Base-by-base conservation (phyloP, 1,140 invertebrate genomes). In the Phymastichus coffea region DNA sequence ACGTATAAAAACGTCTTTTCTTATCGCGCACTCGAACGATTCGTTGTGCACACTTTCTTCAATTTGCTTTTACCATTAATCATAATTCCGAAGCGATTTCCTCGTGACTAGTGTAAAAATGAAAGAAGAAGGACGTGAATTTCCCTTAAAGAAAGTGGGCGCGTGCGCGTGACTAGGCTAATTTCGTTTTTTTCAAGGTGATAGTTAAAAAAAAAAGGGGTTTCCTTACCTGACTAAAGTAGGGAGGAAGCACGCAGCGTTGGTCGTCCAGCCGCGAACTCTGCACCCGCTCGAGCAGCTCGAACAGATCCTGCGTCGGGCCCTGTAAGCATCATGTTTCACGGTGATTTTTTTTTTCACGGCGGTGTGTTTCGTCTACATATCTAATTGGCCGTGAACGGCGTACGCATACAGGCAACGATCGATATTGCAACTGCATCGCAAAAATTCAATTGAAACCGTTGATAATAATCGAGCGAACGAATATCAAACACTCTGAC, bases 251-350 rank as follows among this genome's bases (percentile, higher is more conserved):
- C 57, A 92, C 91, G 76, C 94, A 96, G 77, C 95, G 86, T 81
- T 97, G 95, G 81, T 97, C 94, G 72, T 97, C 94, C 69, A 97
- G 80, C 41, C 95, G 84, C 55, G 91, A 93, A 82, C 92, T 91
- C 81, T 97, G 94, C 53, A 95, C 90, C 74, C 89, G 84, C 75
- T 96, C 93, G 63, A 97, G 81, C 59, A 97, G 80, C 75, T 95
- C 93, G 76, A 97, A 94, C 35, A 93, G 82, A 80, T 94, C 91
- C 70, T 89, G 87, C 48, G 88, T 88, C 30, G 89, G 85, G 52
- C 85, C 87, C 78, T 87, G 81, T 30, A 84, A 65, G 55, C n/a
- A n/a, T n/a, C n/a, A n/a, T 58, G 54, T n/a, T n/a, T n/a, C n/a
- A n/a, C n/a, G n/a, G n/a, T n/a, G n/a, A n/a, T n/a, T n/a, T n/a